Percentiles rank a stretch among this genome's conserved stretches.
These are phyloP conservation scores for Plecturocebus donacophilus DNA, from an alignment of 2,113 vertebrate species.

Conservation along the genomic window DNA sequence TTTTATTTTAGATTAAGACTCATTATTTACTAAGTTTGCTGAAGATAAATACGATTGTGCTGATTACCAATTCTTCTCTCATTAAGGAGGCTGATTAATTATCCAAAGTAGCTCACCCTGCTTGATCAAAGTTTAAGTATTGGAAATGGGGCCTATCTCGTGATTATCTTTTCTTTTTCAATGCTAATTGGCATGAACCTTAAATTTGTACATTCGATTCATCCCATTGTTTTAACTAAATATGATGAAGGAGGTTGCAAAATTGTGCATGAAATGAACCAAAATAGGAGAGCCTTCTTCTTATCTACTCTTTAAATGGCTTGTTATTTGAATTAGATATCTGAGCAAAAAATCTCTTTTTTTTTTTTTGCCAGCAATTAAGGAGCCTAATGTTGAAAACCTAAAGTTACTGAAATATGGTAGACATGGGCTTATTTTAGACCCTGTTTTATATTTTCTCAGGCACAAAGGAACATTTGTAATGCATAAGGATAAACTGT, in stretches of 20 bases:
- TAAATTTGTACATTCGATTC: conserved; percentile 73
- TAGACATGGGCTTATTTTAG: conserved; percentile 15
- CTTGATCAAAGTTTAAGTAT: conserved; percentile 77
- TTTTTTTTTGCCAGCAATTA: conserved; percentile 64
- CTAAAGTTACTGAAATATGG: conserved; percentile 58
- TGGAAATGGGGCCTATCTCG: conserved; percentile 62
- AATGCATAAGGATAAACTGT: conserved; percentile 85
- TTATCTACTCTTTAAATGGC: conserved; percentile 71
- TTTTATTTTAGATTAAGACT: conserved; percentile 83
- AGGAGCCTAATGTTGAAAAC: conserved; percentile 50
- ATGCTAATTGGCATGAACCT: conserved; percentile 78
- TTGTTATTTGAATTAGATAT: conserved; percentile 70
- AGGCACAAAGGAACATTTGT: conserved; percentile 85
- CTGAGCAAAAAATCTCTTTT: conserved; percentile 43
- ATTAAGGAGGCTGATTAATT: conserved; percentile 79
- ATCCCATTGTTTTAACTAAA: conserved; percentile 79
- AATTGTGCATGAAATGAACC: conserved; percentile 74
- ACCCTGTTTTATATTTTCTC: conserved; percentile 79
- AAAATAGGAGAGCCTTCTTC: conserved; percentile 69
- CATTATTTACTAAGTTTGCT: conserved; percentile 81
- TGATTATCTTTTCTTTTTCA: conserved; percentile 68
- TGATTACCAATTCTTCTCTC: conserved; percentile 71
- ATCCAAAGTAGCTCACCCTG: conserved; percentile 65
- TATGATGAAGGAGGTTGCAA: conserved; percentile 70
- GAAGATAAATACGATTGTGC: conserved; percentile 77